phyloP scores from a whole-genome alignment of 2,113 vertebrate genomes.

The Xyliphius kryptos region DNA sequence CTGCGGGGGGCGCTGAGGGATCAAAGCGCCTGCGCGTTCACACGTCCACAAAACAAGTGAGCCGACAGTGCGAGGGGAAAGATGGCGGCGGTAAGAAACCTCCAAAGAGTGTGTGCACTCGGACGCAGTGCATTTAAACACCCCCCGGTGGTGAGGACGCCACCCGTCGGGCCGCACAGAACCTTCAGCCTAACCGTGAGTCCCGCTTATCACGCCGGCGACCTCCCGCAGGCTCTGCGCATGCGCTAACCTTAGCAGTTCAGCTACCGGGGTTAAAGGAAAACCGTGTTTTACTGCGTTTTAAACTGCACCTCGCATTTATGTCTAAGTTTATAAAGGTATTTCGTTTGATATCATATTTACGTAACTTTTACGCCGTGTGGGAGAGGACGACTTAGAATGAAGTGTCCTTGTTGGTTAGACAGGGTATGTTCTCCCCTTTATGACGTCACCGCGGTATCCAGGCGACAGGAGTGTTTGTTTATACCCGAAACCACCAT shows the following conservation, averaged over 20 bases:
- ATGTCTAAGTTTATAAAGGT: too few species aligned
- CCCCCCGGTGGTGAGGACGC: slow-evolving; percentile 39
- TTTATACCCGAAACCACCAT: too few species aligned
- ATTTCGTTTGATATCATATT: too few species aligned
- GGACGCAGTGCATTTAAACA: slow-evolving; percentile 49
- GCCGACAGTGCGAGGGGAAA: background rate
- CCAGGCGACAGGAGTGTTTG: too few species aligned
- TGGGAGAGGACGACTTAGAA: too few species aligned
- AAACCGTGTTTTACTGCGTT: background rate
- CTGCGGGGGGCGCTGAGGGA: background rate
- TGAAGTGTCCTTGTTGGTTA: too few species aligned
- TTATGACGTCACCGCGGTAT: background rate
- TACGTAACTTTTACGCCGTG: too few species aligned
- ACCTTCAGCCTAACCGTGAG: slow-evolving; percentile 56
- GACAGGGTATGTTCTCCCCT: too few species aligned
- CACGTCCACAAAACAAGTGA: background rate
- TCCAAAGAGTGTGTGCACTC: slow-evolving; percentile 51
- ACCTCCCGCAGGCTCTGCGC: background rate
- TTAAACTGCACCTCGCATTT: too few species aligned
- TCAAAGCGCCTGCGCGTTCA: too few species aligned
- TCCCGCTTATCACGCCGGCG: background rate
- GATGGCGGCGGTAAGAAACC: slow-evolving; percentile 53
- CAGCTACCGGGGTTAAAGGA: background rate
- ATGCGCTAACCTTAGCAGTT: background rate
- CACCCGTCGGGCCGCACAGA: slow-evolving; percentile 49